These are phyloP conservation scores for Spermophilus dauricus DNA, from an alignment of 2,113 vertebrate genomes.

Conservation along the genomic window DNA sequence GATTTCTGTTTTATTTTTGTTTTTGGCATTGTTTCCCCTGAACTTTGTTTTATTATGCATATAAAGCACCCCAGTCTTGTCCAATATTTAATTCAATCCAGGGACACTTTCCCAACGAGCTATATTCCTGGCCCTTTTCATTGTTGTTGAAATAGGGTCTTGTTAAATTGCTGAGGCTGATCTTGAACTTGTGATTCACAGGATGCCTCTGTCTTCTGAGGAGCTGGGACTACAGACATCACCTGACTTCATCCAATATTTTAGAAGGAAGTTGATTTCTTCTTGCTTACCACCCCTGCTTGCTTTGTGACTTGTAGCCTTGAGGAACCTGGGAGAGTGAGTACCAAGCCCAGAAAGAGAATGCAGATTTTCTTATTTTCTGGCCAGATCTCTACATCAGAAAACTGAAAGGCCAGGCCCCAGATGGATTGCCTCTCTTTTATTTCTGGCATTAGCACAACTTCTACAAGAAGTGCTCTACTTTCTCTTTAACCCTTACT, in stretches of 20 bases:
- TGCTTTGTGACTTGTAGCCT: not conserved
- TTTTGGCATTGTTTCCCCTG: not conserved
- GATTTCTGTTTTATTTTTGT: constrained; percentile 20
- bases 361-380: constrained; percentile 47
- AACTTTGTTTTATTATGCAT: not conserved
- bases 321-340: not conserved
- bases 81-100: not conserved
- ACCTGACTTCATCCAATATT: not conserved
- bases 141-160: not conserved
- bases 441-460: not conserved
- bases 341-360: constrained; percentile 3
- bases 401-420: constrained; percentile 44
- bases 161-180: not conserved
- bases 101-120: not conserved
- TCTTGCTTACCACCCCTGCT: not conserved
- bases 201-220: not conserved
- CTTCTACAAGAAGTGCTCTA: constrained; percentile 16
- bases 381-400: constrained; percentile 44
- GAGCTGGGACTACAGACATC: not conserved
- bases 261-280: constrained; percentile 38
- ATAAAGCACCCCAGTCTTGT: not conserved
- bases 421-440: constrained; percentile 30
- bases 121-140: not conserved
- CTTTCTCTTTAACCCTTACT: constrained; percentile 27
- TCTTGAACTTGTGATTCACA: not conserved